A percentile compares a stretch with the other conserved stretches of the same genome.
phyloP scores from a whole-genome alignment of 2,113 vertebrate species.

The Pagrus major region DNA sequence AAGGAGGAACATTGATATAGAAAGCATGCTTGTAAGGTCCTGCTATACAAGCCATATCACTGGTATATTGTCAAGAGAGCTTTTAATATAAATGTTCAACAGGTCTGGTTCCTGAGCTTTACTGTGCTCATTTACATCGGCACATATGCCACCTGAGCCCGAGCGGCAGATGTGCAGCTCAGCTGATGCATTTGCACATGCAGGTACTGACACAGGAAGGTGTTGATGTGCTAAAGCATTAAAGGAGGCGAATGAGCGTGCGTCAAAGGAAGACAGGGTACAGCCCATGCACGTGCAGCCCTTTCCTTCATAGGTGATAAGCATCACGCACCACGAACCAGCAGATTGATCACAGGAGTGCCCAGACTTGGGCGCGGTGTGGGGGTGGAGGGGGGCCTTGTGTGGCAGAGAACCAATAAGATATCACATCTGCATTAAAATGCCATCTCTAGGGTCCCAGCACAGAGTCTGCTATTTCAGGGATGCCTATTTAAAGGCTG shows the following conservation, averaged over 20 bases:
- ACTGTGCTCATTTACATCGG: conserved; percentile 12
- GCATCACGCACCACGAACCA: conserved; percentile 61
- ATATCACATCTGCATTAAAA: conserved; percentile 83
- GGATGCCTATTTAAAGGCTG: conserved; percentile 84
- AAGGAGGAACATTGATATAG: too few relatives aligned
- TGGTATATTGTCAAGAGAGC: conserved; percentile 27
- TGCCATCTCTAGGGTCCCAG: conserved; percentile 73
- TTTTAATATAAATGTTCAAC: conserved; percentile 44
- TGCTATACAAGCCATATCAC: conserved; percentile 29
- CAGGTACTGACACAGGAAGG: conserved; percentile 42
- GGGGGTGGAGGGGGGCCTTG: conserved; percentile 7
- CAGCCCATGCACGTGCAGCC: conserved; percentile 39
- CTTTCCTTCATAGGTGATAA: conserved; percentile 57
- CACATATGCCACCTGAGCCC: conserved; percentile 44
- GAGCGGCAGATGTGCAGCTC: conserved; percentile 40
- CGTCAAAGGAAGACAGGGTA: conserved; percentile 48
- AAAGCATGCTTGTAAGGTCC: not conserved
- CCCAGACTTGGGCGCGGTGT: conserved; percentile 23
- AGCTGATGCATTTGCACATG: conserved; percentile 29
- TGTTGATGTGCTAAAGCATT: conserved; percentile 51
- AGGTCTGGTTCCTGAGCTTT: conserved; percentile 23
- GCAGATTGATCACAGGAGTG: conserved; percentile 67
- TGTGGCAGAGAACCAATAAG: conserved; percentile 68
- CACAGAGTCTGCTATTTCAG: conserved; percentile 80
- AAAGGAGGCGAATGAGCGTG: conserved; percentile 39